These are phyloP conservation scores for Lucifuga dentata DNA, from an alignment of 2,113 vertebrate genomes.

Conservation along the genomic window DNA sequence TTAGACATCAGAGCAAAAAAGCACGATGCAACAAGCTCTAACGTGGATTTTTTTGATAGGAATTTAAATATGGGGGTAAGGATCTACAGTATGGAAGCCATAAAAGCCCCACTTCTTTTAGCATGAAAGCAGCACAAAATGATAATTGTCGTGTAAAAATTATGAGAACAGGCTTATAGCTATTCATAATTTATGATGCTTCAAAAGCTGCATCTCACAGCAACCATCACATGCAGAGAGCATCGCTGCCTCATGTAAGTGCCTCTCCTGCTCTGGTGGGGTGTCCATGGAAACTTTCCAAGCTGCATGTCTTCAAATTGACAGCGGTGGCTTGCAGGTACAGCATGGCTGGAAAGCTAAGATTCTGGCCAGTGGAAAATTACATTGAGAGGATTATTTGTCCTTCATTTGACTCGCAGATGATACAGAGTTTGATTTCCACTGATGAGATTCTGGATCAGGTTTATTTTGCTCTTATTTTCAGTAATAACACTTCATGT, in stretches of 20 bases:
- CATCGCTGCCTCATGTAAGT: slow-evolving; percentile 32
- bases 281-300: slow-evolving; percentile 31
- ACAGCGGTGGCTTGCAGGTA: slow-evolving; percentile 3
- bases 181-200: slow-evolving; percentile 69
- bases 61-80: neutral
- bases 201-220: slow-evolving; percentile 66
- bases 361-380: slow-evolving; percentile 11
- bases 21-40: neutral
- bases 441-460: no score
- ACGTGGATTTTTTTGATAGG: slow-evolving; percentile 6
- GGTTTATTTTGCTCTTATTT: no score
- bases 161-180: slow-evolving; percentile 66
- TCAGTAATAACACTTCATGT: no score
- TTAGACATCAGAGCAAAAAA: slow-evolving; percentile 36
- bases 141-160: slow-evolving; percentile 67
- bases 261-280: slow-evolving; percentile 29
- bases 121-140: slow-evolving; percentile 50
- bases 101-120: slow-evolving; percentile 41
- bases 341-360: neutral
- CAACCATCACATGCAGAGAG: slow-evolving; percentile 51
- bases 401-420: neutral
- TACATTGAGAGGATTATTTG: neutral
- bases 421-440: neutral
- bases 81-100: slow-evolving; percentile 19
- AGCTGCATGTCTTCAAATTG: slow-evolving; percentile 22